Percentiles rank a stretch among this genome's conserved stretches.
Evolutionary conservation across 2,797 vertebrate species (phyloP).

Genomic region (Diceros bicornis): DNA sequence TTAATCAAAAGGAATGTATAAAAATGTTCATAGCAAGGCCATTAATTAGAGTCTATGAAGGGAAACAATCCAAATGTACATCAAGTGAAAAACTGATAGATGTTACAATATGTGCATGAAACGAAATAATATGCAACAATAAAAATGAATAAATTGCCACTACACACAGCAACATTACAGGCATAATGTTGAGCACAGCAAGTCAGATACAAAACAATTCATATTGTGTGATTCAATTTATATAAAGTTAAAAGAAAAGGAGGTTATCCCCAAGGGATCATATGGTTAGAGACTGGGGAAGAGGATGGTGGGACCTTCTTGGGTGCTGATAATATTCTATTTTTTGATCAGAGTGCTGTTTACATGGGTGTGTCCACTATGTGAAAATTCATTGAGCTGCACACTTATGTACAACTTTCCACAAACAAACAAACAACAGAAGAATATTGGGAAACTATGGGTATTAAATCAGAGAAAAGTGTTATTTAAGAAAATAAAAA

Average conservation of each 20-base stretch:
- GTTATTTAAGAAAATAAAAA: neutral
- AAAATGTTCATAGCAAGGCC: neutral
- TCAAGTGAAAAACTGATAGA: neutral
- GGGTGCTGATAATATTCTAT: neutral
- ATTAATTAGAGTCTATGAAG: neutral
- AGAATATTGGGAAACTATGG: neutral
- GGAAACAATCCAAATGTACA: neutral
- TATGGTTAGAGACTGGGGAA: neutral
- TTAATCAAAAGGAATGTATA: neutral
- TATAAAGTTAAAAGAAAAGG: neutral
- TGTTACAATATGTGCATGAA: neutral
- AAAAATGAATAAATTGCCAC: neutral
- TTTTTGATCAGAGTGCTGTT: neutral
- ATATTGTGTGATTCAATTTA: neutral
- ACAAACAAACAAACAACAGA: neutral
- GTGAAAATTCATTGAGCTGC: neutral
- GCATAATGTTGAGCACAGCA: too few relatives aligned
- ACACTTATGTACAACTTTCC: neutral
- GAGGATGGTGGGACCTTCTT: neutral
- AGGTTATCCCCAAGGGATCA: neutral
- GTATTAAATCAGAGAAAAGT: neutral
- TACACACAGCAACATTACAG: neutral
- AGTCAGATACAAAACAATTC: neutral
- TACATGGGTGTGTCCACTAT: neutral
- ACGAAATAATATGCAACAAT: neutral